Percentiles rank a stretch among this genome's conserved stretches.
phyloP scores from a whole-genome alignment of 2,797 vertebrate species.

The Acanthornis magna region DNA sequence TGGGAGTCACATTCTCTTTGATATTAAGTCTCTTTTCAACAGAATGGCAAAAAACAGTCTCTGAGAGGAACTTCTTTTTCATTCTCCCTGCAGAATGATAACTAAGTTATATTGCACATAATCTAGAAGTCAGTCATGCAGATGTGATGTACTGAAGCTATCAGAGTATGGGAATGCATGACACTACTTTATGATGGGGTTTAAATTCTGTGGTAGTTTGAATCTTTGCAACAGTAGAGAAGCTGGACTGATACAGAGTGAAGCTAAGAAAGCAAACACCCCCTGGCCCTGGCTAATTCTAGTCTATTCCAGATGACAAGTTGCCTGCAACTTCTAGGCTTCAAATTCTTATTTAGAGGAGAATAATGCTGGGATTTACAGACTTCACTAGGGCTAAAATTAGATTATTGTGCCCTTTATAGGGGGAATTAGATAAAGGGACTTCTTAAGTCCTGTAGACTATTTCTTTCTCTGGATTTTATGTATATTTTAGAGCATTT shows the following conservation, averaged over 20 bases:
- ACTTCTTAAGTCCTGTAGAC: neutral
- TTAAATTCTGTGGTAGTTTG: neutral
- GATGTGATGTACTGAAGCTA: neutral
- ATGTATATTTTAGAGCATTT: neutral
- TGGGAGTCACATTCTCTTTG: neutral
- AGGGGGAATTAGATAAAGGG: neutral
- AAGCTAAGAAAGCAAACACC: neutral
- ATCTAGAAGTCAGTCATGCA: neutral
- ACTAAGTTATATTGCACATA: neutral
- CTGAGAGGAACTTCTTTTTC: neutral
- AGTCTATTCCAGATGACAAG: neutral
- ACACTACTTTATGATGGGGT: neutral
- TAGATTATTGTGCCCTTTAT: neutral
- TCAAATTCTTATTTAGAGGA: neutral
- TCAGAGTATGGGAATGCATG: neutral
- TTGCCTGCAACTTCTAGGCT: neutral
- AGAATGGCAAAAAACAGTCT: neutral
- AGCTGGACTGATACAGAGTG: neutral
- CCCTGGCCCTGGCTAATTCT: neutral
- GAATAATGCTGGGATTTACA: neutral
- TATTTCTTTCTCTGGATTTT: neutral
- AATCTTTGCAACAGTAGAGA: neutral
- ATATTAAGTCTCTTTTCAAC: neutral
- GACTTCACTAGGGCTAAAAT: neutral
- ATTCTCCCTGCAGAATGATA: neutral